Evolutionary conservation across 2,888 invertebrate species (phyloP).

Genomic region (Melinaea marsaeus): DNA sequence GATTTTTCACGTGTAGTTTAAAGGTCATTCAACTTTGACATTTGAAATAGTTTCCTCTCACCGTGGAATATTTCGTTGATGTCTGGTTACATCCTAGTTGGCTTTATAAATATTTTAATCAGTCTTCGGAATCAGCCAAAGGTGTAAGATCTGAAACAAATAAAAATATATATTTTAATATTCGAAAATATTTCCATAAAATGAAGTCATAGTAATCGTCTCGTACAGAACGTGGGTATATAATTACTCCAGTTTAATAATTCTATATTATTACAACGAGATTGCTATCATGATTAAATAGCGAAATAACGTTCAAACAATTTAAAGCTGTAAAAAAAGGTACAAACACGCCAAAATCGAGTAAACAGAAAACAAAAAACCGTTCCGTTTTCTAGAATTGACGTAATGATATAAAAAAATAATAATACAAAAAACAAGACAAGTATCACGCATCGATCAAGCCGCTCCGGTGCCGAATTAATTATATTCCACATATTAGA

Average conservation of each 20-base stretch:
- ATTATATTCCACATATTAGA: slow-evolving; percentile 75
- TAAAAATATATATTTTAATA: slow-evolving; percentile 37
- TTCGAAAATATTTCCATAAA: slow-evolving; percentile 6
- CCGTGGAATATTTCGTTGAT: slow-evolving; percentile 55
- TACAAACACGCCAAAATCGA: slow-evolving; percentile 60
- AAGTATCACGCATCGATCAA: slow-evolving; percentile 74
- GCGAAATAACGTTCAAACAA: slow-evolving; percentile 41
- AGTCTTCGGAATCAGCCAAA: slow-evolving; percentile 68
- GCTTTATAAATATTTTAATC: slow-evolving; percentile 60
- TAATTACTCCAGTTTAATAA: slow-evolving; percentile 32
- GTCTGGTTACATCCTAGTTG: slow-evolving; percentile 62
- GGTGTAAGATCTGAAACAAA: slow-evolving; percentile 64
- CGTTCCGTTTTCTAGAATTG: slow-evolving; percentile 63
- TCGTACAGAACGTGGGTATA: slow-evolving; percentile 25
- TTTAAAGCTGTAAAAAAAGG: slow-evolving; percentile 45
- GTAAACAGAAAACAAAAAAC: slow-evolving; percentile 59
- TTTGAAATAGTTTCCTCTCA: slow-evolving; percentile 36
- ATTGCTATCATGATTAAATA: slow-evolving; percentile 59
- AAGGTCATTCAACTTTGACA: slow-evolving; percentile 21
- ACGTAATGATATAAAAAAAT: slow-evolving; percentile 75
- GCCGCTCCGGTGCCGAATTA: slow-evolving; percentile 62
- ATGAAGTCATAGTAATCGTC: slow-evolving; percentile 18
- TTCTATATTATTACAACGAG: slow-evolving; percentile 43
- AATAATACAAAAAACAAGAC: slow-evolving; percentile 59
- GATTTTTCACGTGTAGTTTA: slow-evolving; percentile 18